Base-by-base conservation (phyloP, 2,888 invertebrate species). In the Scaptomyza parva region DNA sequence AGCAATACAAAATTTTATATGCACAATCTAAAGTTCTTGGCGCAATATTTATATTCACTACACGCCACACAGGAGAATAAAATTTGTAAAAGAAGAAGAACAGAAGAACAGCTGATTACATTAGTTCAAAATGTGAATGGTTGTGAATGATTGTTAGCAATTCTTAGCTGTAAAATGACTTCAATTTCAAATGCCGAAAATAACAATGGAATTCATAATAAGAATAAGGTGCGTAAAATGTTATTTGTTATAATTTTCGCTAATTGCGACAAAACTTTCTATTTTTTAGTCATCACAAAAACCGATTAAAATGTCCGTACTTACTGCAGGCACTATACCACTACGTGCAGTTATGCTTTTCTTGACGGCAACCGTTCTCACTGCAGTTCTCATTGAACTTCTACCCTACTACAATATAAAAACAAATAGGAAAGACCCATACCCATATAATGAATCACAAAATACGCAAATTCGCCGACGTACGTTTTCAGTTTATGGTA, bases 401-500 rank as follows among this genome's bases (percentile, higher is more conserved):
- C 28, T 89, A 11, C 78, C 81, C 0, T 47, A 74, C 48, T 54
- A 62, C 43, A 61, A 24, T 2, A 67, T 67, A 5, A 51, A 52
- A 17, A 48, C 35, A 8, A 64, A 55, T 17, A 63, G 44, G 60
- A 59, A 52, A 9, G 18, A 30, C 30, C 9, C 22, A 57, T 37
- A 12, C 20, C 20, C 40, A 2, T 17, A 51, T 0, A 68, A 45
- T 45, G 41, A 17, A 6, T 24, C 54, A 3, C 40, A 44, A 14
- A 39, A 37, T 22, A 24, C 33, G 3, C 11, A 2, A 17, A 20
- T 17, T 18, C 24, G 30, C 0, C 26, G 48, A 51, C 92, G 92
- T 2, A 92, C 81, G 0, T 95, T 94, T 88, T 94, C 95, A 92
- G 93, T 94, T 1, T 95, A 94, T 78, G 93, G 94, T 0, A 92